A percentile compares a stretch with the other conserved stretches of the same genome.
These are phyloP conservation scores for Rhingia rostrata DNA, from an alignment of 2,888 invertebrate genomes.

Conservation along the genomic window DNA sequence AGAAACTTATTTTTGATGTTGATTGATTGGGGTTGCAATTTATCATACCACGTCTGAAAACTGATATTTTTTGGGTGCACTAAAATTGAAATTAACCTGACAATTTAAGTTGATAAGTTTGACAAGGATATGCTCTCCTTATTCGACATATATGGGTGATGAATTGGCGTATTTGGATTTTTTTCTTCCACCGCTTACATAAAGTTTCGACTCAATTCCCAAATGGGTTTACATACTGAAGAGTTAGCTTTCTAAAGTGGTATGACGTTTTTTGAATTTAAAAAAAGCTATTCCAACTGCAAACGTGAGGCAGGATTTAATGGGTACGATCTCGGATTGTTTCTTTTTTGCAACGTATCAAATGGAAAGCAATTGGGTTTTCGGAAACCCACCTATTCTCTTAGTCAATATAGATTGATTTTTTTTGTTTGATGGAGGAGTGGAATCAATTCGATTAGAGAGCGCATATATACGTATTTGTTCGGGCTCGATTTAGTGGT, in stretches of 20 bases:
- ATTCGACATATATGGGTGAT: neutral
- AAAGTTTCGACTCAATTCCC: constrained; percentile 27
- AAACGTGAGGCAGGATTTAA: constrained; percentile 48
- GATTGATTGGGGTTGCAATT: constrained; percentile 16
- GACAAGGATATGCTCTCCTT: constrained; percentile 12
- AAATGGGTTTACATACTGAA: constrained; percentile 18
- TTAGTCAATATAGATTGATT: constrained; percentile 26
- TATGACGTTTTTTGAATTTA: constrained; percentile 7
- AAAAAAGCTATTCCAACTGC: constrained; percentile 18
- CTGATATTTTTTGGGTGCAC: constrained; percentile 4
- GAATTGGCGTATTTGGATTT: neutral
- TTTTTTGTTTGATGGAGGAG: neutral
- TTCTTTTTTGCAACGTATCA: constrained; percentile 21
- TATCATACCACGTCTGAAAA: neutral
- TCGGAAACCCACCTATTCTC: constrained; percentile 17
- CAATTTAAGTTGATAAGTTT: constrained; percentile 36
- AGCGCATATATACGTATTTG: constrained; percentile 3
- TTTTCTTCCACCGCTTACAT: neutral
- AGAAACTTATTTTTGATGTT: neutral
- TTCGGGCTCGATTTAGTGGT: neutral
- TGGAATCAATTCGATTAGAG: constrained; percentile 12
- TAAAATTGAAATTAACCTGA: constrained; percentile 1
- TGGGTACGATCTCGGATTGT: constrained; percentile 12
- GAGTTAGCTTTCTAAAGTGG: neutral
- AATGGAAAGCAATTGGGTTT: constrained; percentile 31